A percentile compares a stretch with the other conserved stretches of the same genome.
Conservation (phyloP, 2,888 invertebrate genomes). For the Molanna angustata region DNA sequence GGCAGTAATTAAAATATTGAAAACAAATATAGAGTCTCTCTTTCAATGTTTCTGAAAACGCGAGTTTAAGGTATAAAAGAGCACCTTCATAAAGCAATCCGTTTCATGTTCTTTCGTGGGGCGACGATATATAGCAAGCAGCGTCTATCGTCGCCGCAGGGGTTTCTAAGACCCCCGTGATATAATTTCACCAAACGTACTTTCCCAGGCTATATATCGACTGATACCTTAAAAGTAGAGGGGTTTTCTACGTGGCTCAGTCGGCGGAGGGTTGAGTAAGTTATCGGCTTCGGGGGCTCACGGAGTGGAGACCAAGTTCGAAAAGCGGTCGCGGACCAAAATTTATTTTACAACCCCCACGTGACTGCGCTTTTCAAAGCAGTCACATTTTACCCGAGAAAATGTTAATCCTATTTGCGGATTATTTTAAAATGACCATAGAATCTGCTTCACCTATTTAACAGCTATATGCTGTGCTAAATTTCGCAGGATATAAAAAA, state of each 20-base stretch:
- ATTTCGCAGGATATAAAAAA: no score
- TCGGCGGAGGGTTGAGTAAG: constrained; percentile 6
- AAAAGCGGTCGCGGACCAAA: constrained; percentile 4
- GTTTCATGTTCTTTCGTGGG: no score
- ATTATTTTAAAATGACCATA: no score
- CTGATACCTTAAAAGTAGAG: constrained; percentile 3
- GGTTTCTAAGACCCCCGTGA: constrained; percentile 13
- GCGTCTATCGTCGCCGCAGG: constrained; percentile 7
- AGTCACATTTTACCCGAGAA: no score
- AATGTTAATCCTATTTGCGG: no score
- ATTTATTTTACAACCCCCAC: constrained; percentile 9
- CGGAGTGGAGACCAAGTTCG: constrained; percentile 6
- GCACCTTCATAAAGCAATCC: no score
- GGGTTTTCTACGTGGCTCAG: constrained; percentile 3
- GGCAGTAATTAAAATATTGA: no score
- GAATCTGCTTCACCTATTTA: no score
- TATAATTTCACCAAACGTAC: constrained; percentile 11
- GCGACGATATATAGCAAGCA: constrained; percentile 11
- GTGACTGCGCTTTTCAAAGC: constrained; percentile 6
- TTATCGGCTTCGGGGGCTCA: constrained; percentile 9
- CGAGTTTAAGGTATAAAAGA: no score
- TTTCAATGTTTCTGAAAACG: no score
- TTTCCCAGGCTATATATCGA: neutral
- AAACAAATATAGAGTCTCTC: no score
- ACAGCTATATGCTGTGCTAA: no score